These are phyloP conservation scores for Cichlasoma orientale DNA, from an alignment of 2,797 vertebrate species.

Conservation along the genomic window DNA sequence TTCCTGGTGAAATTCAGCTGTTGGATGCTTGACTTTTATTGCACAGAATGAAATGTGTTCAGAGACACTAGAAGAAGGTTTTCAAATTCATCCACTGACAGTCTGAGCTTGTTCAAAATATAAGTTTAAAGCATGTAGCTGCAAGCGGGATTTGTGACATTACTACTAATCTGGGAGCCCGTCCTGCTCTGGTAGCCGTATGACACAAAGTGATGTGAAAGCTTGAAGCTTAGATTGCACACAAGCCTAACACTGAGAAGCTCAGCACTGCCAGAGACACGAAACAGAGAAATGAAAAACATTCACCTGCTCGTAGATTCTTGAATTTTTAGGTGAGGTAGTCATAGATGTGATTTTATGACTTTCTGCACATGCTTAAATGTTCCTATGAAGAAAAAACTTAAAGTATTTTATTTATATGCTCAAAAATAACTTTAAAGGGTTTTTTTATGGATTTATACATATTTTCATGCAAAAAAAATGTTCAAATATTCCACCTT, in stretches of 20 bases:
- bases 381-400: neutral
- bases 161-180: neutral
- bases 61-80: neutral
- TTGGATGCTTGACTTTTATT: neutral
- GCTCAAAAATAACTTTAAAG: too few relatives aligned
- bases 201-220: neutral
- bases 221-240: neutral
- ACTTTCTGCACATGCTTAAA: neutral
- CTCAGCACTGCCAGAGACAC: neutral
- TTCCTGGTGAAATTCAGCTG: too few relatives aligned
- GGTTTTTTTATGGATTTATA: accelerated
- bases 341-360: neutral
- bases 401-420: neutral
- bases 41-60: neutral
- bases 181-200: neutral
- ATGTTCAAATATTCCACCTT: neutral
- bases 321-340: neutral
- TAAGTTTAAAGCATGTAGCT: neutral
- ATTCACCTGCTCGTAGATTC: neutral
- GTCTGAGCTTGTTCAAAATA: neutral
- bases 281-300: neutral
- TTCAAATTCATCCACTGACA: neutral
- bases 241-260: neutral
- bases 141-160: neutral
- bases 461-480: neutral